phyloP scores from a whole-genome alignment of 30 jellyfish, hydroid and myxozoan species.

The Phacellophora camtschatica region DNA sequence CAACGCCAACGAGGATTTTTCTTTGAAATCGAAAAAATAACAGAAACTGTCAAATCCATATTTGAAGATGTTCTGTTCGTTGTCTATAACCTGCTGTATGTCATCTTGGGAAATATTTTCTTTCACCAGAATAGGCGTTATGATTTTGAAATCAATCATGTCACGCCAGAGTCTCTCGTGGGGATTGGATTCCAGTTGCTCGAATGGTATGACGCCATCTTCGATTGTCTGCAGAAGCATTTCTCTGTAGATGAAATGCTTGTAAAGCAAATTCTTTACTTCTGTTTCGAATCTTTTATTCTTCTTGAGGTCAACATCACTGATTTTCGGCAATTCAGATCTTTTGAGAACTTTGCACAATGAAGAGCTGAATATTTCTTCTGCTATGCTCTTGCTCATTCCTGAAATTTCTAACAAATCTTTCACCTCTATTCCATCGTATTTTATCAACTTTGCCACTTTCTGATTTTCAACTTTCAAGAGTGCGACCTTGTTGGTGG shows the following conservation, averaged over 20 bases:
- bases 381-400: background rate
- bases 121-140: background rate
- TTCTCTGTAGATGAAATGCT: background rate
- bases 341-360: background rate
- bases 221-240: background rate
- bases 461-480: background rate
- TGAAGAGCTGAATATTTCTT: background rate
- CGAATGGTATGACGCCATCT: conserved; percentile 1
- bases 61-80: background rate
- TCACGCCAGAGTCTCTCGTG: conserved; percentile 19
- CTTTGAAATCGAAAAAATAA: background rate
- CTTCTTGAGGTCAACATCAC: background rate
- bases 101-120: background rate
- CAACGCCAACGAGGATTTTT: background rate
- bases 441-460: background rate
- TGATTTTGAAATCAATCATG: background rate
- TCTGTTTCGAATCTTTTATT: conserved; percentile 6
- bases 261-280: background rate
- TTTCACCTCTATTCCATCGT: background rate
- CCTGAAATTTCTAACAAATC: background rate
- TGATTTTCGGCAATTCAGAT: background rate
- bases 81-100: background rate
- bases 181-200: background rate
- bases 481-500: background rate
- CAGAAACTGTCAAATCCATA: background rate